Percentiles rank a stretch among this genome's conserved stretches.
phyloP scores from a whole-genome alignment of 2,113 vertebrate species.

The Accipiter cooperii region DNA sequence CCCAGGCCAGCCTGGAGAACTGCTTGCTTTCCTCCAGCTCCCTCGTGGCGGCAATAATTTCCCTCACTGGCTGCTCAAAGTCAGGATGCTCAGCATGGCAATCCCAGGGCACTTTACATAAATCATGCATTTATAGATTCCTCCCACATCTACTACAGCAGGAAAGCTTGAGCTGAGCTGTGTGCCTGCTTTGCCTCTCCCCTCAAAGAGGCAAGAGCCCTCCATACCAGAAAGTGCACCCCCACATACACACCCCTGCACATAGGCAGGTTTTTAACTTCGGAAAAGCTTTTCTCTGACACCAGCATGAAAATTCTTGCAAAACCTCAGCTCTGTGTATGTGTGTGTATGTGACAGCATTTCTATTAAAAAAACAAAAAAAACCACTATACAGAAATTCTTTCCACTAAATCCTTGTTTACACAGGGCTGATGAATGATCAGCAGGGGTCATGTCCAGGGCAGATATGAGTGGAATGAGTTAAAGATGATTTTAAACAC shows the following conservation, averaged over 20 bases:
- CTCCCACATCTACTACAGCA: not conserved
- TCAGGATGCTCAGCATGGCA: not conserved
- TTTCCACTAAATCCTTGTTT: not conserved
- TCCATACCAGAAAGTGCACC: not conserved
- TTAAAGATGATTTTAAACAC: not conserved
- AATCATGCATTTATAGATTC: not conserved
- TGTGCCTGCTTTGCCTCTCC: not conserved
- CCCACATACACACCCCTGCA: not conserved
- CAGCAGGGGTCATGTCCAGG: not conserved
- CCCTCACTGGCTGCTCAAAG: not conserved
- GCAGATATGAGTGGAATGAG: not conserved
- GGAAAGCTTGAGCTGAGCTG: not conserved
- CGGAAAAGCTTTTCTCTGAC: not conserved
- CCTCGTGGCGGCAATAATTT: not conserved
- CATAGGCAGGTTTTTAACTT: not conserved
- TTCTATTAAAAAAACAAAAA: not conserved
- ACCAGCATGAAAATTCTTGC: not conserved
- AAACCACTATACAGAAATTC: not conserved
- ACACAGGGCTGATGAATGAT: not conserved
- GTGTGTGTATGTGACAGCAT: not conserved
- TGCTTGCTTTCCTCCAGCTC: not conserved
- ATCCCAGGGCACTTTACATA: not conserved
- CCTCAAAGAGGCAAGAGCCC: not conserved
- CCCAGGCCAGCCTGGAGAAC: not conserved
- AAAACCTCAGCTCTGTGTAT: not conserved